Base-by-base conservation (phyloP, 2,888 invertebrate species). In the Gisinianus flammeolus region DNA sequence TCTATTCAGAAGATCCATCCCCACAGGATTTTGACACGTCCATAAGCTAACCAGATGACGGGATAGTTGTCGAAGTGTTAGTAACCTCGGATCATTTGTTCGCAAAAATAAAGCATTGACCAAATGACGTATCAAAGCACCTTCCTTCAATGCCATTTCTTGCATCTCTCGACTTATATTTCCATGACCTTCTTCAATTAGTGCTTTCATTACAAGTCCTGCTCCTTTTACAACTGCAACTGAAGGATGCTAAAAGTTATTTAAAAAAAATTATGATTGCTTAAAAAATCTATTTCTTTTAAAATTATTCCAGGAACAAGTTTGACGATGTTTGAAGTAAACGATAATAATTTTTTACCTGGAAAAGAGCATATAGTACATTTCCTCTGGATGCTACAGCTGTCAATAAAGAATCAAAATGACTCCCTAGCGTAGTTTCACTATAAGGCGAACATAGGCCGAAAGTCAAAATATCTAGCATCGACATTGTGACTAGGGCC, bases 201-300 rank as follows among this genome's bases (percentile, higher is more conserved):
- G 91, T 26, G 99, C 98, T 81, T 98, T 92, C 93, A 98, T 94
- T 69, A 99, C 95, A 75, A 99, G 89, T 0, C 99, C 98, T 0
- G 98, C 98, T 56, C 98, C 98, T 88, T 99, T 98, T 0, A 99
- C 96, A 81, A 99, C 96, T 0, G 99, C 98, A 90, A 98, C 91
- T 3, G 98, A 98, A 0, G 97, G 97, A 89, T 98, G 97, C 92
- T n/a, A n/a, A n/a, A n/a, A n/a, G n/a, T n/a, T n/a, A 95, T 89
- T 0, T 85, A 72, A 80, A 82, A 74, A 56, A n/a, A n/a, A n/a
- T n/a, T n/a, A n/a, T n/a, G n/a, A n/a, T n/a, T n/a, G n/a, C n/a
- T n/a, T n/a, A n/a, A n/a, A n/a, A n/a, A n/a, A n/a, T n/a, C n/a
- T n/a, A n/a, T n/a, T n/a, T n/a, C n/a, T n/a, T n/a, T n/a, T n/a